Evolutionary conservation across 2,113 vertebrate genomes (phyloP).

Genomic region (Chloebia gouldiae): DNA sequence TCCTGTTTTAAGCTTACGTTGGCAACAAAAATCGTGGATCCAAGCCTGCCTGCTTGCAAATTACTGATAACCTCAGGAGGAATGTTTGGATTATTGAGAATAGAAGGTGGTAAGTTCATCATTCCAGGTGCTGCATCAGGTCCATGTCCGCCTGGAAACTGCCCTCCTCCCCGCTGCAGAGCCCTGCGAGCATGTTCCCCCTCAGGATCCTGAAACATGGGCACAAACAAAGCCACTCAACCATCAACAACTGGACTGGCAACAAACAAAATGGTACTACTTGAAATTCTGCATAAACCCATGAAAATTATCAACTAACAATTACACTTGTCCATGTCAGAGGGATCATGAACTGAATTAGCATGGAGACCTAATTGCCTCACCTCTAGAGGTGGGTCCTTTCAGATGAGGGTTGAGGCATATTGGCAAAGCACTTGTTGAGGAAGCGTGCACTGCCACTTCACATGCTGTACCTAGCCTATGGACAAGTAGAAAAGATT

Average conservation of each 20-base stretch:
- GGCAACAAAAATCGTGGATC: conserved; percentile 94
- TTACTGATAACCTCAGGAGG: conserved; percentile 93
- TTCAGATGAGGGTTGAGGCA: conserved; percentile 58
- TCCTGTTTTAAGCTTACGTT: conserved; percentile 83
- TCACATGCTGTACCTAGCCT: conserved; percentile 67
- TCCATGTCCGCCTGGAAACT: conserved; percentile 82
- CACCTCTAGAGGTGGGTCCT: conserved; percentile 65
- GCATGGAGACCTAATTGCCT: conserved; percentile 53
- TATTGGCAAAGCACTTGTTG: conserved; percentile 62
- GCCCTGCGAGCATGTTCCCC: conserved; percentile 94
- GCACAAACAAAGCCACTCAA: conserved; percentile 17
- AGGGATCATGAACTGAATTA: conserved; percentile 45
- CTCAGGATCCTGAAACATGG: conserved; percentile 86
- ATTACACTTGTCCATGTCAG: conserved; percentile 48
- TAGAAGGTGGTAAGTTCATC: conserved; percentile 91
- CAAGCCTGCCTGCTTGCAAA: conserved; percentile 92
- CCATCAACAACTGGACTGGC: neutral
- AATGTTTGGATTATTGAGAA: conserved; percentile 97
- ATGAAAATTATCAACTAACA: conserved; percentile 45
- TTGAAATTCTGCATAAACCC: conserved; percentile 45
- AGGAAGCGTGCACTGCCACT: conserved; percentile 59
- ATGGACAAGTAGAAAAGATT: conserved; percentile 69
- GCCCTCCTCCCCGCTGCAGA: conserved; percentile 85
- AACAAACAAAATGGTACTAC: neutral
- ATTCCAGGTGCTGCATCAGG: conserved; percentile 85